A percentile compares a stretch with the other conserved stretches of the same genome.
These are phyloP conservation scores for Enteromius unitaeniatus DNA, from an alignment of 2,797 vertebrate genomes.

Conservation along the genomic window DNA sequence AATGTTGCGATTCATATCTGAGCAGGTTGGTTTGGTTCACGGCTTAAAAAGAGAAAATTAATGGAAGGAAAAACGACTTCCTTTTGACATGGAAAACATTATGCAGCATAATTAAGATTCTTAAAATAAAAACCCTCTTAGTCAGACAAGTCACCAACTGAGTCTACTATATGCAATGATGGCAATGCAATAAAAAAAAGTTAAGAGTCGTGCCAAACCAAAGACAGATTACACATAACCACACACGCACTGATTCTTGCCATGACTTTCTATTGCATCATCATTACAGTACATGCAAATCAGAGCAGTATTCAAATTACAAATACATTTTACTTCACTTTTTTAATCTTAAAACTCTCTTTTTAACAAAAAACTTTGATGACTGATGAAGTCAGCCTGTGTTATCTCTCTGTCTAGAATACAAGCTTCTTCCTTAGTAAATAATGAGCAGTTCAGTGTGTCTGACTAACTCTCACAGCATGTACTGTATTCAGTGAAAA, in stretches of 20 bases:
- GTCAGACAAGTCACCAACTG: neutral
- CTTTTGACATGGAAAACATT: neutral
- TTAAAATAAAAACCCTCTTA: constrained; percentile 18
- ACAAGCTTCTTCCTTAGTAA: neutral
- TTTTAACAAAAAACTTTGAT: neutral
- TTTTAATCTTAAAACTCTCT: neutral
- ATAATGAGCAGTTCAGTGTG: neutral
- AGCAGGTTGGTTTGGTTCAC: neutral
- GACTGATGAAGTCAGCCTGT: neutral
- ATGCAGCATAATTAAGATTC: neutral
- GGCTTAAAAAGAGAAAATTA: neutral
- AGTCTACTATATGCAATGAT: neutral
- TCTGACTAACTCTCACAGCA: neutral
- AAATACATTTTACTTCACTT: neutral
- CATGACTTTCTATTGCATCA: constrained; percentile 41
- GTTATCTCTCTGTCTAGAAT: neutral
- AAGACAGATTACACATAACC: constrained; percentile 36
- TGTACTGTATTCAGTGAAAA: neutral
- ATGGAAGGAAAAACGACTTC: neutral
- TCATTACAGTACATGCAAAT: neutral
- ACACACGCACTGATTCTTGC: constrained; percentile 32
- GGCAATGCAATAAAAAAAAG: constrained; percentile 48
- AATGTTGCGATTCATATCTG: neutral
- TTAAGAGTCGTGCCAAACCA: constrained; percentile 53
- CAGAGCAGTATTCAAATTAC: neutral